A percentile compares a stretch with the other conserved stretches of the same genome.
Evolutionary conservation across 2,888 invertebrate species (phyloP).

Genomic region (Iphiclides podalirius): DNA sequence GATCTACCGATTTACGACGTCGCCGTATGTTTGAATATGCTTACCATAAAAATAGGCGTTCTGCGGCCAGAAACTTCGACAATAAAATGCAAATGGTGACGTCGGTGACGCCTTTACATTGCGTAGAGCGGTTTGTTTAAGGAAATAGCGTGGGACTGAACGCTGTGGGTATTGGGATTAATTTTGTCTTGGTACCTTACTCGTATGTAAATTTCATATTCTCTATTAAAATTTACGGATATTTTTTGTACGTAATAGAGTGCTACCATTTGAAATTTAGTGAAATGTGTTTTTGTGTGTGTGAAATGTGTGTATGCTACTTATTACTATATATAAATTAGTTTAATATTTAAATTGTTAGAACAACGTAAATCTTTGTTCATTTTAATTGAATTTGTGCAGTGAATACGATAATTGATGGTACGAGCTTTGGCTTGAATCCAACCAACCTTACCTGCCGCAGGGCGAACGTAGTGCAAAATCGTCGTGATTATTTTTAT

Average conservation of each 20-base stretch:
- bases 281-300: too few relatives aligned
- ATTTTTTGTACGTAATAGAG: too few relatives aligned
- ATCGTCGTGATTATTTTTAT: constrained; percentile 5
- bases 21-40: constrained; percentile 75
- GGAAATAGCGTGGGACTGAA: constrained; percentile 18
- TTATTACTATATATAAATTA: not conserved
- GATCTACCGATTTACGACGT: constrained; percentile 75
- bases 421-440: constrained; percentile 10
- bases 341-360: constrained; percentile 7
- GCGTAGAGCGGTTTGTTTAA: constrained; percentile 27
- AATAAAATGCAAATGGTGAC: constrained; percentile 78
- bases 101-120: constrained; percentile 54
- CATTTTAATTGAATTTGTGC: constrained; percentile 22
- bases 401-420: constrained; percentile 15
- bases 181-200: not conserved
- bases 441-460: constrained; percentile 20
- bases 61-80: constrained; percentile 69
- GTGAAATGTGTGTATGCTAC: too few relatives aligned
- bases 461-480: not conserved
- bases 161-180: not conserved
- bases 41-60: constrained; percentile 76
- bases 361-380: constrained; percentile 11
- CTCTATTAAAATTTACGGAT: too few relatives aligned
- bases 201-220: not conserved
- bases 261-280: too few relatives aligned